Evolutionary conservation across 2,797 vertebrate genomes (phyloP), one percentile per base, ranked within the genome.

Genomic region (Pseudomugil tenellus): DNA sequence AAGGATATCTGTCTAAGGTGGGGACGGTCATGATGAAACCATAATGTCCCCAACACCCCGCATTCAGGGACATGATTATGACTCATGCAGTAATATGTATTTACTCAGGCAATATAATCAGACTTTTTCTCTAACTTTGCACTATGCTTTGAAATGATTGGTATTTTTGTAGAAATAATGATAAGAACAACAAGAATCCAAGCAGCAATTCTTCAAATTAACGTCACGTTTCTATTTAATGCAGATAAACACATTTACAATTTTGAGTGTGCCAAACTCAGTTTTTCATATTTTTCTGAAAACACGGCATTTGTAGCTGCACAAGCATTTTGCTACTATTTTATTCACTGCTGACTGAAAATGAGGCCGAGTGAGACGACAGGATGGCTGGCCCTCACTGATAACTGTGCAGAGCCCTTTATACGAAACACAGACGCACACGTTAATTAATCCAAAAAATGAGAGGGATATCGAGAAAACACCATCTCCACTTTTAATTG

Each of bases 291-390:
- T 32, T 43, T 55, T 3, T 3, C 2, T 67, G 56, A 0, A 6
- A 31, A 63, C 41, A 32, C 70, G 46, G 59, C 63, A 41, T 29
- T 32, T 51, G 59, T 51, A 32, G 41, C 41, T 16, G 57, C 39
- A 59, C 66, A 37, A 63, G 60, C 43, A 57, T 32, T 60, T 28
- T 60, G 51, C 51, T 2, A 19, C 73, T 87, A 74, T 90, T 82
- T 84, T 67, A 85, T 92, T 92, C 90, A 92, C 83, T 39, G 85
- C 82, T 90, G 90, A 91, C 81, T 91, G 91, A 90, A 82, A 91
- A 89, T 91, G 92, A 89, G 91, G 89, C 86, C 82, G 87, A 90
- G 91, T 91, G 92, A 93, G 89, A 92, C 92, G 83, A 69, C 69
- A 76, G 81, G 72, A 58, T 81, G 76, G 91, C 93, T 94, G 93